Conservation (phyloP, 2,888 invertebrate genomes). For the Drosophila mimica region DNA sequence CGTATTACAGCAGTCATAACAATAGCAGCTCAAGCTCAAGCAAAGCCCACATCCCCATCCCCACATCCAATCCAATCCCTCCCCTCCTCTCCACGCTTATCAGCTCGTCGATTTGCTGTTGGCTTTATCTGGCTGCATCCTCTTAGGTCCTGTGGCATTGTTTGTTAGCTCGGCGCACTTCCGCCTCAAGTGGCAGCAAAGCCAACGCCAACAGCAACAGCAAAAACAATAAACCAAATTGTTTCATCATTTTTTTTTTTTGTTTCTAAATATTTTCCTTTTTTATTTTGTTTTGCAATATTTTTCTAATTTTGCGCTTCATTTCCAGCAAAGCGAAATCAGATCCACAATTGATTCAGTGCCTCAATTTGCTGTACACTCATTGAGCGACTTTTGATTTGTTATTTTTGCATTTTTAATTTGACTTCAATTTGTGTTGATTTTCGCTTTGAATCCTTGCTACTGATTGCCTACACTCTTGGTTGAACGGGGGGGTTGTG, state of each 20-base stretch:
- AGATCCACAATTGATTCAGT: slow-evolving; percentile 20
- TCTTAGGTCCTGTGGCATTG: slow-evolving; percentile 57
- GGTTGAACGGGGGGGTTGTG: not conserved
- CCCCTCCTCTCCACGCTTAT: not conserved
- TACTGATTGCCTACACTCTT: slow-evolving; percentile 55
- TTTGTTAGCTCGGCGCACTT: slow-evolving; percentile 61
- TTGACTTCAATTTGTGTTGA: slow-evolving; percentile 67
- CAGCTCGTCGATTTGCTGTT: slow-evolving; percentile 7
- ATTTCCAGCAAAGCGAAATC: slow-evolving; percentile 43
- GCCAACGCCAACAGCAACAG: slow-evolving; percentile 31
- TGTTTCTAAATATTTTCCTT: slow-evolving; percentile 12
- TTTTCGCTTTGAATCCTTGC: slow-evolving; percentile 55
- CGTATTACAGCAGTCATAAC: slow-evolving; percentile 78
- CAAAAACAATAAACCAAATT: slow-evolving; percentile 33
- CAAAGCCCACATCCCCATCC: not conserved
- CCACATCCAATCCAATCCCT: not conserved
- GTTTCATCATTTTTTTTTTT: slow-evolving; percentile 36
- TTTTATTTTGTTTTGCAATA: slow-evolving; percentile 22
- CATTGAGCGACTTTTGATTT: slow-evolving; percentile 23
- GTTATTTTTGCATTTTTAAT: slow-evolving; percentile 63
- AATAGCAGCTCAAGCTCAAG: slow-evolving; percentile 60
- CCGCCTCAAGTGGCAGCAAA: slow-evolving; percentile 68
- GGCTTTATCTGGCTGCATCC: slow-evolving; percentile 55
- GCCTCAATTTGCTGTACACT: slow-evolving; percentile 3
- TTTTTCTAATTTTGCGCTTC: slow-evolving; percentile 76